Evolutionary conservation across 2,113 vertebrate species (phyloP).

Genomic region (Pelusios castaneus): DNA sequence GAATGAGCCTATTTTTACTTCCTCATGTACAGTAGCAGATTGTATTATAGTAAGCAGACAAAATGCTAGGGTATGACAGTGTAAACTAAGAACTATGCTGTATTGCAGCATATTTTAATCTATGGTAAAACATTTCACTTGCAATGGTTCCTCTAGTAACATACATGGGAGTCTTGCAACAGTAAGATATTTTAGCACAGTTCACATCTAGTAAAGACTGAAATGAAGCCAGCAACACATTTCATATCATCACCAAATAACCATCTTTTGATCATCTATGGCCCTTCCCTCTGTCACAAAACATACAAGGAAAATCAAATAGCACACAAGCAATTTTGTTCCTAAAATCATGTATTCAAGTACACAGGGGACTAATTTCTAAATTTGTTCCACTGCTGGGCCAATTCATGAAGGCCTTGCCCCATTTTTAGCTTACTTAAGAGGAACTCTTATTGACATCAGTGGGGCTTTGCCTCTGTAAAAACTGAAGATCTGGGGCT

Average conservation of each 20-base stretch:
- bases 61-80: background rate
- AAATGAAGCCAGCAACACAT: background rate
- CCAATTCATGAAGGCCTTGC: background rate
- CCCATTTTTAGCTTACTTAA: background rate
- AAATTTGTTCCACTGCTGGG: background rate
- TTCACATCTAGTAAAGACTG: constrained; percentile 28
- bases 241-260: constrained; percentile 32
- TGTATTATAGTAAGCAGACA: background rate
- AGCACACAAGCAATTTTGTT: background rate
- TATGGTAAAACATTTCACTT: constrained; percentile 51
- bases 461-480: background rate
- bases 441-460: background rate
- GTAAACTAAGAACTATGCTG: background rate
- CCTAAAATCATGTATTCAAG: background rate
- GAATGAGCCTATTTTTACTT: background rate
- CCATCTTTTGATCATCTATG: background rate
- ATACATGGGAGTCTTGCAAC: constrained; percentile 24
- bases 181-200: constrained; percentile 30
- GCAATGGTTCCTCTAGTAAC: constrained; percentile 55
- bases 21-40: background rate
- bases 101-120: background rate
- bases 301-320: background rate
- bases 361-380: background rate
- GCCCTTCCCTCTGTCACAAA: constrained; percentile 6
- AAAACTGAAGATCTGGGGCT: background rate